phyloP scores from a whole-genome alignment of 2,113 vertebrate genomes.

The Bufo bufo region DNA sequence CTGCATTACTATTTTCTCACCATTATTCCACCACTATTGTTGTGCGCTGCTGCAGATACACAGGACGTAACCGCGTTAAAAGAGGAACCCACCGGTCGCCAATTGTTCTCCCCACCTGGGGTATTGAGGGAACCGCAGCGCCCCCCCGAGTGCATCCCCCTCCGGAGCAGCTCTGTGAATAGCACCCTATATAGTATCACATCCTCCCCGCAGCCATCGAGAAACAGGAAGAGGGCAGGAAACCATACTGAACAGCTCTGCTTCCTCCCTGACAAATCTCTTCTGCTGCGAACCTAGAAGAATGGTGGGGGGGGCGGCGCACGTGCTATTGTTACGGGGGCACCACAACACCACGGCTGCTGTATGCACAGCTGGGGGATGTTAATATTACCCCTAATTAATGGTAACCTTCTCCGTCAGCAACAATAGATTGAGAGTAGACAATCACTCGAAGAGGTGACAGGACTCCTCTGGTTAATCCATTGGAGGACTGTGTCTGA shows the following conservation, averaged over 20 bases:
- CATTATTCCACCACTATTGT: neutral
- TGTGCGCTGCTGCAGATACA: neutral
- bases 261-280: conserved; percentile 32
- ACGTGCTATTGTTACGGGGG: conserved; percentile 33
- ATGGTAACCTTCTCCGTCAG: neutral
- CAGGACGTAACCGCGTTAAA: neutral
- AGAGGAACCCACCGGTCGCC: neutral
- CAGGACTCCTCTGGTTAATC: too few relatives aligned
- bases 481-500: too few relatives aligned
- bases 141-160: neutral
- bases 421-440: neutral
- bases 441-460: too few relatives aligned
- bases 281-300: neutral
- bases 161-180: conserved; percentile 2
- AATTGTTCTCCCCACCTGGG: conserved; percentile 39
- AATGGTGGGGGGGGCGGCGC: neutral
- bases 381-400: neutral
- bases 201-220: conserved; percentile 14
- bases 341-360: neutral
- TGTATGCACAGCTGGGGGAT: neutral
- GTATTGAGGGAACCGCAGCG: neutral
- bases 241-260: conserved; percentile 30
- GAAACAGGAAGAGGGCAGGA: conserved; percentile 48
- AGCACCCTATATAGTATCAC: conserved; percentile 6
- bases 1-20: neutral